Evolutionary conservation across 2,888 invertebrate species (phyloP).

Genomic region (Eugnorisma glareosa): DNA sequence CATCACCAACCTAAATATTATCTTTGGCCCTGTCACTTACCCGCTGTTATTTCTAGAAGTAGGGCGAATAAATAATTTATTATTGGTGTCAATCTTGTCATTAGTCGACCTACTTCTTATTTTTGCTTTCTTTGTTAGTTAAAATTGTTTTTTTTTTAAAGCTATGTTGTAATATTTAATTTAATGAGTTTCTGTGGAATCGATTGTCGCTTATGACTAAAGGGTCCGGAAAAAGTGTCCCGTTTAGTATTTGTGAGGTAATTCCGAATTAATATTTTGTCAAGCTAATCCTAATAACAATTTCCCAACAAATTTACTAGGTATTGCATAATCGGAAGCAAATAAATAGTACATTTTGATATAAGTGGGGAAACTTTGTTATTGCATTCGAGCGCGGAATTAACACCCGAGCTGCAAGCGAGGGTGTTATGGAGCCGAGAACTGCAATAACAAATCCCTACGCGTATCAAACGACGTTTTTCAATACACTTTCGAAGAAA

Average conservation of each 20-base stretch:
- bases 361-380: too few relatives aligned
- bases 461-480: too few relatives aligned
- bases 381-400: too few relatives aligned
- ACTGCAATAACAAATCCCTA: too few relatives aligned
- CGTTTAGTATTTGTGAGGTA: background rate
- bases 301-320: background rate
- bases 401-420: too few relatives aligned
- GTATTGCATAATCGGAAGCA: too few relatives aligned
- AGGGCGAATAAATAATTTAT: constrained; percentile 43
- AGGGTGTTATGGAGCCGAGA: too few relatives aligned
- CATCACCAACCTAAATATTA: constrained; percentile 35
- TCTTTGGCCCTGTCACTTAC: constrained; percentile 45
- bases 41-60: constrained; percentile 49
- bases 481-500: too few relatives aligned
- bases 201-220: background rate
- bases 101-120: constrained; percentile 39
- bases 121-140: constrained; percentile 13
- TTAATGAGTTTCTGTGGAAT: background rate
- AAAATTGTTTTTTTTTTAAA: constrained; percentile 11
- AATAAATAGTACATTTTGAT: too few relatives aligned
- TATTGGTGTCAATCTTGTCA: constrained; percentile 55
- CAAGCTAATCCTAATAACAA: too few relatives aligned
- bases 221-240: background rate
- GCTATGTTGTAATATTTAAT: background rate
- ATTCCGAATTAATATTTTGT: too few relatives aligned